phyloP scores from a whole-genome alignment of 2,797 vertebrate species.

The Chaunax sp. region DNA sequence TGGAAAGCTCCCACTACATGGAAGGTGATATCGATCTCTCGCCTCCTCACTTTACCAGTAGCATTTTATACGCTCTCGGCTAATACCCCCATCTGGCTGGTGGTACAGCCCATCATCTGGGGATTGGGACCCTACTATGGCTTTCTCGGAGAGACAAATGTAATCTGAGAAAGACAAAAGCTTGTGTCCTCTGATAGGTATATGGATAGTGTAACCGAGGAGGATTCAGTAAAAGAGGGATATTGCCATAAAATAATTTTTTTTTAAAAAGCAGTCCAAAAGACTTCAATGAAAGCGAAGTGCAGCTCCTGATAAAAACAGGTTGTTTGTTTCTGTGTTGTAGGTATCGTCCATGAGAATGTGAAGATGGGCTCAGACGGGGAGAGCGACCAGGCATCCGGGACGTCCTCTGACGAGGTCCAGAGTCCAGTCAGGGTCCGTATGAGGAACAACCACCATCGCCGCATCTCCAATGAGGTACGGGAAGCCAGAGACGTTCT shows the following conservation, averaged over 20 bases:
- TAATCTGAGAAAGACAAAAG: conserved; percentile 29
- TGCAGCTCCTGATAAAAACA: conserved; percentile 7
- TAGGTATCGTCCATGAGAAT: conserved; percentile 85
- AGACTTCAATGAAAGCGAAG: neutral
- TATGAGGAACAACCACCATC: conserved; percentile 86
- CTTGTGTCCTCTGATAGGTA: conserved; percentile 13
- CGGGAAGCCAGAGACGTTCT: conserved; percentile 3
- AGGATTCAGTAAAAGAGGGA: neutral
- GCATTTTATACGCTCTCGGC: conserved; percentile 56
- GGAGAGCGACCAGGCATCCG: conserved; percentile 88
- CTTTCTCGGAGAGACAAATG: conserved; percentile 17
- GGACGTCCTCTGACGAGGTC: conserved; percentile 87
- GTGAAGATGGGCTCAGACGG: conserved; percentile 88
- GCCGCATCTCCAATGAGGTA: conserved; percentile 87
- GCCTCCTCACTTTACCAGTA: conserved; percentile 61
- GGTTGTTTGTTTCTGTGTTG: conserved; percentile 35
- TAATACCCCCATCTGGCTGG: conserved; percentile 42
- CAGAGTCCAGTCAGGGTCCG: conserved; percentile 87
- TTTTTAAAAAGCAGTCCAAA: conserved; percentile 1
- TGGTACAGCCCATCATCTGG: conserved; percentile 54
- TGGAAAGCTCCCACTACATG: conserved; percentile 63
- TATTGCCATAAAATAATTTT: neutral
- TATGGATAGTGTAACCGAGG: neutral
- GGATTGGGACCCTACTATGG: conserved; percentile 21
- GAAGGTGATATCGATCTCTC: conserved; percentile 70